These are phyloP conservation scores for Botia almorhae DNA, from an alignment of 2,797 vertebrate species.

Conservation along the genomic window DNA sequence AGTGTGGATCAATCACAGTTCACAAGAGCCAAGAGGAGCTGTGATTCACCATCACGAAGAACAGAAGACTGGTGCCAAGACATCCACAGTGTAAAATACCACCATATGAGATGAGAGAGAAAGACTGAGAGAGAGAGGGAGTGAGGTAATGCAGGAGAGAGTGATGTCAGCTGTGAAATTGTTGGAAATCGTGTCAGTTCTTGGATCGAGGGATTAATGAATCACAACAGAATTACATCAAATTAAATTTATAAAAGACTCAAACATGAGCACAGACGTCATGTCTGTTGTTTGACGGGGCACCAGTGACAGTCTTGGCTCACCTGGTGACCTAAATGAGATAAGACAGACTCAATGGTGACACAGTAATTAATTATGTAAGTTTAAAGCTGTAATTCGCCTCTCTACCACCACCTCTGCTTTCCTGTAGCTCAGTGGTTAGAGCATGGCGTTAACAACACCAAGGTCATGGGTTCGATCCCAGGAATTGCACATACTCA, in stretches of 20 bases:
- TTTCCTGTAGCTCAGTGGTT: too few species aligned
- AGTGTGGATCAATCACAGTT: constrained; percentile 33
- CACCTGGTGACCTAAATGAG: not conserved
- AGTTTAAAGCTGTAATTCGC: too few species aligned
- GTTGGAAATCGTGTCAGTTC: constrained; percentile 7
- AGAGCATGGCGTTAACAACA: too few species aligned
- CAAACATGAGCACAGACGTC: too few species aligned
- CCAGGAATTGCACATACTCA: too few species aligned
- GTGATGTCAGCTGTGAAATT: constrained; percentile 28
- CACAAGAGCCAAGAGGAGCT: constrained; percentile 11
- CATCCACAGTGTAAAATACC: constrained; percentile 6
- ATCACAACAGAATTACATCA: constrained; percentile 7
- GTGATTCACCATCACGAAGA: constrained; percentile 21
- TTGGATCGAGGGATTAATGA: not conserved
- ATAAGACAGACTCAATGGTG: not conserved
- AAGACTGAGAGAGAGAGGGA: not conserved
- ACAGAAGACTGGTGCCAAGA: not conserved
- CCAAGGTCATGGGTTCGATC: too few species aligned
- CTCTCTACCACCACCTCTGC: not conserved
- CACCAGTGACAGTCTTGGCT: not conserved
- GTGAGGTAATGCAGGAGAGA: not conserved
- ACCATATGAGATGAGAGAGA: not conserved
- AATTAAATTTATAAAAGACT: not conserved
- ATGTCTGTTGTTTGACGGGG: not conserved
- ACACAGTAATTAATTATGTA: not conserved